phyloP scores from a whole-genome alignment of 1,140 invertebrate genomes.

The Drosophila mojavensis region DNA sequence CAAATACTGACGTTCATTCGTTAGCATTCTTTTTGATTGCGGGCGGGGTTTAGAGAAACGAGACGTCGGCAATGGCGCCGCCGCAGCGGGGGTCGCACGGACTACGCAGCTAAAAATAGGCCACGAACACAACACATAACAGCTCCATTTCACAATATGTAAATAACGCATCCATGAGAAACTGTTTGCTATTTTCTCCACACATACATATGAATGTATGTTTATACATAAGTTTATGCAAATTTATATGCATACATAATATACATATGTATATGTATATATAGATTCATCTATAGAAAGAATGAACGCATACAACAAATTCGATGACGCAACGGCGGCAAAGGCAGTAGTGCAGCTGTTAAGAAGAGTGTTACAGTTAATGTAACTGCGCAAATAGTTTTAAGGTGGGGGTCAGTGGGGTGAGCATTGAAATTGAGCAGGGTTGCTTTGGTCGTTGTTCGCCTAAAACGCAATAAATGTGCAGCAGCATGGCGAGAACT shows the following conservation, averaged over 20 bases:
- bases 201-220: background rate
- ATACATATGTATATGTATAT: background rate
- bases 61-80: conserved; percentile 22
- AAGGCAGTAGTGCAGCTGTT: conserved; percentile 37
- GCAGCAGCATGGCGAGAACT: conserved; percentile 57
- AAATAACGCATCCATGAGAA: conserved; percentile 36
- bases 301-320: conserved; percentile 19
- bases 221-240: background rate
- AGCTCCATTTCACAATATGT: conserved; percentile 46
- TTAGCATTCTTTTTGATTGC: conserved; percentile 44
- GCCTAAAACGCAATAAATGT: conserved; percentile 78
- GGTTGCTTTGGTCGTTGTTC: conserved; percentile 56
- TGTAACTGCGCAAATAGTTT: conserved; percentile 74
- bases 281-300: background rate
- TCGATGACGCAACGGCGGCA: conserved; percentile 72
- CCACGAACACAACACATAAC: conserved; percentile 48
- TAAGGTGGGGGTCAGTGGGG: conserved; percentile 23
- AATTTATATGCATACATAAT: background rate
- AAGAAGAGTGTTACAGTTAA: conserved; percentile 52
- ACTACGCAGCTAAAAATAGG: conserved; percentile 49
- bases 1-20: conserved; percentile 42
- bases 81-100: conserved; percentile 40
- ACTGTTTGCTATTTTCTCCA: conserved; percentile 20
- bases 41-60: conserved; percentile 21
- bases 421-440: conserved; percentile 57